Evolutionary conservation across 2,888 invertebrate species (phyloP).

Genomic region (Macrosiphum euphorbiae): DNA sequence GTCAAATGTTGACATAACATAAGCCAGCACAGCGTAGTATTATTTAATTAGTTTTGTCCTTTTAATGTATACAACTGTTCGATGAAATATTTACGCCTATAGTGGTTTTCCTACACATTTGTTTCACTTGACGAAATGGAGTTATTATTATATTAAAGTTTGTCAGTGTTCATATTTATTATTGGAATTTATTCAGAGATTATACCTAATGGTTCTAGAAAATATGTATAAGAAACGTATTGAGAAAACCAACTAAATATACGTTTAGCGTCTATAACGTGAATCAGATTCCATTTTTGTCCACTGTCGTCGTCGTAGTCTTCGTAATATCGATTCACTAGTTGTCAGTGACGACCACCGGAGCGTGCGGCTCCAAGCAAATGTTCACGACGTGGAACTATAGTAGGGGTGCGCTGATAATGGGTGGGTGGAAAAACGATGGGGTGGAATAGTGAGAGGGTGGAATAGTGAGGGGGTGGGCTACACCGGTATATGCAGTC

Average conservation of each 20-base stretch:
- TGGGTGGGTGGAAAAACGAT: neutral
- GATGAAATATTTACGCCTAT: neutral
- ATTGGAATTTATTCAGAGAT: neutral
- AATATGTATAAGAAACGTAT: neutral
- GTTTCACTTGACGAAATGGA: neutral
- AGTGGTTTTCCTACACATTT: neutral
- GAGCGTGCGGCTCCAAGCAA: neutral
- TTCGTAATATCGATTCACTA: conserved; percentile 19
- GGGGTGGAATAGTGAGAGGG: too few relatives aligned
- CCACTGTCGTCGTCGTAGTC: neutral
- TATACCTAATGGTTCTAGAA: neutral
- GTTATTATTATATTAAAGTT: neutral
- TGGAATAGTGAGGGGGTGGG: neutral
- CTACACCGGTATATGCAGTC: neutral
- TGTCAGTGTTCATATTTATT: neutral
- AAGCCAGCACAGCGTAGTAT: neutral
- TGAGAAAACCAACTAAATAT: neutral
- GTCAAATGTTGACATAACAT: neutral
- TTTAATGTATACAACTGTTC: neutral
- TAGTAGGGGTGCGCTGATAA: neutral
- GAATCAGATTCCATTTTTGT: neutral
- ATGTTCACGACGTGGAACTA: neutral
- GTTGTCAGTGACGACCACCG: conserved; percentile 4
- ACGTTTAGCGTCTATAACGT: too few relatives aligned
- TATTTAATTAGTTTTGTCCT: neutral